Evolutionary conservation across 2,797 vertebrate species (phyloP).

Genomic region (Nannoperca australis): DNA sequence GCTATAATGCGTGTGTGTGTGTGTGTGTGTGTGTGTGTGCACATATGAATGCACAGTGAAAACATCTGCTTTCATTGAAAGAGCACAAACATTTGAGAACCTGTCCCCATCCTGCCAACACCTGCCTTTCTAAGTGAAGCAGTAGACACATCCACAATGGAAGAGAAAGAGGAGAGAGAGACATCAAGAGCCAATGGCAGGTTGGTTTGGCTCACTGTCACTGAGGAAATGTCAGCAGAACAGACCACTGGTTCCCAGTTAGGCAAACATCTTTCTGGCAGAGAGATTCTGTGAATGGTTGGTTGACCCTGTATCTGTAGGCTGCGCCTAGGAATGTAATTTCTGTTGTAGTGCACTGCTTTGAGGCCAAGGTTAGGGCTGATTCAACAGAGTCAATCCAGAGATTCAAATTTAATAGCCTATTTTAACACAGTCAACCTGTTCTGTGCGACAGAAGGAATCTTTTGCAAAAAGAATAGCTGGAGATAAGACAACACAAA

Average conservation of each 20-base stretch:
- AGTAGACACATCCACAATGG: conserved; percentile 74
- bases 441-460: conserved; percentile 9
- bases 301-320: conserved; percentile 73
- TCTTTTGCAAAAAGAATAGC: not conserved
- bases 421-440: conserved; percentile 13
- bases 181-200: conserved; percentile 76
- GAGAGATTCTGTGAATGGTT: conserved; percentile 33
- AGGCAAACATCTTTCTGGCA: conserved; percentile 53
- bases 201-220: conserved; percentile 73
- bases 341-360: conserved; percentile 63
- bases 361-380: conserved; percentile 45
- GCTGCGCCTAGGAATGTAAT: conserved; percentile 46
- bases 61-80: conserved; percentile 69
- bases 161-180: conserved; percentile 60
- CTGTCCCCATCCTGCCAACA: conserved; percentile 76
- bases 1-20: conserved; percentile 24
- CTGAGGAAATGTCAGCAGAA: conserved; percentile 79
- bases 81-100: conserved; percentile 66
- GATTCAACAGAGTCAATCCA: conserved; percentile 18
- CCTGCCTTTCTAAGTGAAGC: conserved; percentile 71
- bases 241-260: conserved; percentile 49
- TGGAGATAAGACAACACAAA: too few relatives aligned
- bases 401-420: conserved; percentile 42
- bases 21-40: conserved; percentile 1
- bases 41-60: conserved; percentile 21